These are phyloP conservation scores for Aviceda subcristata DNA, from an alignment of 2,113 vertebrate species.

Conservation along the genomic window DNA sequence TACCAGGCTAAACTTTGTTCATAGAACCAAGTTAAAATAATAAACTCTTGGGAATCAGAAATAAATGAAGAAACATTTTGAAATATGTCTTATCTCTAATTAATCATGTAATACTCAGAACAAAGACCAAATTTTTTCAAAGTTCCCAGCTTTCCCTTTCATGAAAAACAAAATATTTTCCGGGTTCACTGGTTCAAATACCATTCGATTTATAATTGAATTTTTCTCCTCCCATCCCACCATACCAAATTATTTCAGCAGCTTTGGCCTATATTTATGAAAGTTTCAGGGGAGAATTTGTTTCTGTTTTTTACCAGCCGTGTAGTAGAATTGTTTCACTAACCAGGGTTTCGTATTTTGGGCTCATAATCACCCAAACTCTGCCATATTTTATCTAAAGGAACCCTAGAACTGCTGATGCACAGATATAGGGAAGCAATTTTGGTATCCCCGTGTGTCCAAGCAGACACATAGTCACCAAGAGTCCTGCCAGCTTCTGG, in stretches of 20 bases:
- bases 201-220: not conserved
- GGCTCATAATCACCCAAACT: not conserved
- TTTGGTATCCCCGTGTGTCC: rapidly evolving
- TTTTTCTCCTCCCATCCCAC: not conserved
- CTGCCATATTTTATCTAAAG: not conserved
- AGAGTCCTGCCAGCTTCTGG: not conserved
- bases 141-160: not conserved
- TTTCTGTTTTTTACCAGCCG: not conserved
- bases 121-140: not conserved
- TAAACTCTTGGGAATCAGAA: not conserved
- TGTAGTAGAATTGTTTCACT: not conserved
- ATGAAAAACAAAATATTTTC: not conserved
- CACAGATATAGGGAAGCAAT: not conserved
- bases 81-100: not conserved
- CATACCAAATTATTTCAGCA: not conserved
- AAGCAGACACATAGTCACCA: not conserved
- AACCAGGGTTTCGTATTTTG: not conserved
- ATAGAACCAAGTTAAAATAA: not conserved
- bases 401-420: not conserved
- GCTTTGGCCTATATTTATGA: not conserved
- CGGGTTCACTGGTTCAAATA: not conserved
- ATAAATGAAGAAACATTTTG: not conserved
- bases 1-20: not conserved
- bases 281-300: not conserved
- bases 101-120: constrained; percentile 21